Conservation (phyloP, 2,113 vertebrate species). For the Daboia siamensis region DNA sequence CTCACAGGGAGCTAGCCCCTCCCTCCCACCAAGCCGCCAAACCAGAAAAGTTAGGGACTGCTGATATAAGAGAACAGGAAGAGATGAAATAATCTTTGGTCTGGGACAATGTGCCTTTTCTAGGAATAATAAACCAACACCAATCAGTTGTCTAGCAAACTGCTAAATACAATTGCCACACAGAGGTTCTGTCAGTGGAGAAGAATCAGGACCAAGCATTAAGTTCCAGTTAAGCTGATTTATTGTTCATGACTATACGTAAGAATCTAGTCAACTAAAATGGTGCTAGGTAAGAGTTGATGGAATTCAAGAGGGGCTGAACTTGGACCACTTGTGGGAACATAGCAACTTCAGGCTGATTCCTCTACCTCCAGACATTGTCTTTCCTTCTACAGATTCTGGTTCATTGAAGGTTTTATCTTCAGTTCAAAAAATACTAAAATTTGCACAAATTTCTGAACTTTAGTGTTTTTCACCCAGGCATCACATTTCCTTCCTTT, state of each 20-base stretch:
- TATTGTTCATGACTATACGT: no score
- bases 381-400: not conserved
- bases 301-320: not conserved
- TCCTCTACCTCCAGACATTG: not conserved
- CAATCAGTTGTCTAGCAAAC: not conserved
- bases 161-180: not conserved
- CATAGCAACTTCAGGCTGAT: not conserved
- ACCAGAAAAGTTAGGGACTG: no score
- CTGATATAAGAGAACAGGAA: not conserved
- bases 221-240: not conserved
- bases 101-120: not conserved
- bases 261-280: not conserved
- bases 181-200: not conserved
- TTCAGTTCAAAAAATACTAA: not conserved
- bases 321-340: not conserved
- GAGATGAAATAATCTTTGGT: not conserved
- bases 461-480: not conserved
- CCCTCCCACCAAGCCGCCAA: no score
- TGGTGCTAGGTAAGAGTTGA: not conserved
- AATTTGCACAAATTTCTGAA: not conserved
- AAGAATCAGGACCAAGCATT: not conserved
- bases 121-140: conserved; percentile 1
- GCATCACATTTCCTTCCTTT: conserved; percentile 2
- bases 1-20: no score
- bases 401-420: not conserved